Evolutionary conservation across 2,888 invertebrate species (phyloP), one percentile per base, ranked within the genome.

Genomic region (Dendrolimus pini): DNA sequence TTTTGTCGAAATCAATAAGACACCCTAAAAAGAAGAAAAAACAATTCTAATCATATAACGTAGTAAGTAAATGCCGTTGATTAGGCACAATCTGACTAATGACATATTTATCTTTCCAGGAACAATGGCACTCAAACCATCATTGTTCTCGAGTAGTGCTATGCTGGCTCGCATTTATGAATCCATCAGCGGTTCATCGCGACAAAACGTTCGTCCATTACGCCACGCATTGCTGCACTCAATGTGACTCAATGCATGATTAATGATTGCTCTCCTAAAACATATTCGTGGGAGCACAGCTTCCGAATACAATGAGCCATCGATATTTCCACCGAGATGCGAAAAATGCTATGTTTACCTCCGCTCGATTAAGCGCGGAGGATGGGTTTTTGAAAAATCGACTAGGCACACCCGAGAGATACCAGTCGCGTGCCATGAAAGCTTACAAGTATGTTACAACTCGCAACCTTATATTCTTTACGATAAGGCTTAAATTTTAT

Each of bases 211-310:
- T 30, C 30, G 30, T 77, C 83, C 86, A 87, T 89, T 85, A 85
- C 74, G 68, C 67, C 65, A 58, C 64, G 70, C 72, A 83, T 85
- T 87, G 83, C 86, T 66, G 72, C 75, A 79, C 83, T 87, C 89
- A 84, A 89, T 87, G 77, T 78, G 85, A 79, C 83, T 87, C 89
- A 84, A 89, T 87, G 77, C 78, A 85, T 88, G 89, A 90, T 89
- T 82, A 87, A 90, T 84, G 85, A 75, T 69, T 65, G 67, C 74
- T 71, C 74, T 76, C 75, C 80, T 72, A 80, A 83, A 86, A 82
- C 86, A 84, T 88, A 85, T 88, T 80, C 84, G 80, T 85, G 82
- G 80, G 83, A 87, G 79, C 74, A 68, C 69, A 67, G 66, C 67
- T 74, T 77, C 72, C 74, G 67, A 67, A 68, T 70, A 70, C 62